Conservation (phyloP, 2,797 vertebrate species). For the Xiphorhynchus erythropygius region DNA sequence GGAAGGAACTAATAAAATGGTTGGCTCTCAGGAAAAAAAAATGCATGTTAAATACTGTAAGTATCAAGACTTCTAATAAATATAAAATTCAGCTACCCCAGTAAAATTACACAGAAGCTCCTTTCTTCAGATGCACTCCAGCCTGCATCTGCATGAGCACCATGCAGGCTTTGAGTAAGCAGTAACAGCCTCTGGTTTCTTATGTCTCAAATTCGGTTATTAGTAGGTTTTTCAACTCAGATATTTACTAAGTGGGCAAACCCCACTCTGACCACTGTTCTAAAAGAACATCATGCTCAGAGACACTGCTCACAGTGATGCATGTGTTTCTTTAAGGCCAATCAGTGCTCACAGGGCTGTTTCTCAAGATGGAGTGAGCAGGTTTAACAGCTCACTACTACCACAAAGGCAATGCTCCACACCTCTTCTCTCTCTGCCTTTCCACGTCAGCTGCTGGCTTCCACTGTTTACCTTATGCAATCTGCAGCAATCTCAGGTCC, state of each 20-base stretch:
- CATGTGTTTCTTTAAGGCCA: not conserved
- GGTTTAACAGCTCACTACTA: not conserved
- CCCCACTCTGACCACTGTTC: not conserved
- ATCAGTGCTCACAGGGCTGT: not conserved
- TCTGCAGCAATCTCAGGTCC: not conserved
- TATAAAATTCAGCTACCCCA: not conserved
- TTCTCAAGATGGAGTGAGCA: not conserved
- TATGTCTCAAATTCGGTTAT: not conserved
- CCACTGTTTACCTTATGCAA: not conserved
- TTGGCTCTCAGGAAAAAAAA: not conserved
- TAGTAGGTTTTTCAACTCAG: not conserved
- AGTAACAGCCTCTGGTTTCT: not conserved
- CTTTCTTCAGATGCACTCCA: not conserved
- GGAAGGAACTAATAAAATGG: not conserved
- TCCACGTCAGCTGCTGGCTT: not conserved
- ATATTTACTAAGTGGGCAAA: not conserved
- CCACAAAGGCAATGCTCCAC: not conserved
- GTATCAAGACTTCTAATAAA: not conserved
- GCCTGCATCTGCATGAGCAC: not conserved
- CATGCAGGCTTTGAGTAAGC: not conserved
- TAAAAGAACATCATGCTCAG: not conserved
- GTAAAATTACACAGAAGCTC: not conserved
- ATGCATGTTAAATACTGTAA: not conserved
- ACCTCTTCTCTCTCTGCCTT: not conserved
- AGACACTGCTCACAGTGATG: not conserved